Evolutionary conservation across 2,888 invertebrate species (phyloP).

Genomic region (Ormyrus rosae): DNA sequence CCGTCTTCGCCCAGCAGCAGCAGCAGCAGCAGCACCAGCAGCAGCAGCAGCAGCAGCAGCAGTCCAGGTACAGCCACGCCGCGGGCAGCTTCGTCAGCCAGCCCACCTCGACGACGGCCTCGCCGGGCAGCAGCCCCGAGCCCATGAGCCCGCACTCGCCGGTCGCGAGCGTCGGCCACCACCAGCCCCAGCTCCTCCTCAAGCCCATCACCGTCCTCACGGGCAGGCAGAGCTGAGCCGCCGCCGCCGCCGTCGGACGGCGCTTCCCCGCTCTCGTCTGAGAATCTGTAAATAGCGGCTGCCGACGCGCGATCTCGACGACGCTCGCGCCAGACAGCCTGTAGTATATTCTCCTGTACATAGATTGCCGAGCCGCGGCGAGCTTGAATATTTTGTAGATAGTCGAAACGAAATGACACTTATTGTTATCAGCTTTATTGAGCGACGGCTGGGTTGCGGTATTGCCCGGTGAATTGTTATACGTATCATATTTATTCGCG

Average conservation of each 20-base stretch:
- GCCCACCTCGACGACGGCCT: conserved; percentile 69
- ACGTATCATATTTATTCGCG: background rate
- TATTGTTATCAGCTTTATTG: conserved; percentile 43
- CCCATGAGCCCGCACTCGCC: conserved; percentile 76
- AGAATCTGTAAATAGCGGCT: background rate
- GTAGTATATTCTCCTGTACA: background rate
- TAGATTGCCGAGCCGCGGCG: background rate
- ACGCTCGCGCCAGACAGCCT: background rate
- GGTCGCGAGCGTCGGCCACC: conserved; percentile 75
- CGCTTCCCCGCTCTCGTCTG: background rate
- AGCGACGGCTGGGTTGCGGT: conserved; percentile 18
- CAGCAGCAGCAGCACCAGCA: conserved; percentile 49
- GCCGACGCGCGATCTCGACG: conserved; percentile 3
- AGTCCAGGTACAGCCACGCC: conserved; percentile 66
- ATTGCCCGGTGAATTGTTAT: conserved; percentile 35
- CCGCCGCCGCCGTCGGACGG: background rate
- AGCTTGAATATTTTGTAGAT: conserved; percentile 27
- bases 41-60: conserved; percentile 71
- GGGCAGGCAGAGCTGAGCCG: conserved; percentile 71
- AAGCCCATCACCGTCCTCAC: conserved; percentile 74
- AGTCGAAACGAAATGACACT: background rate
- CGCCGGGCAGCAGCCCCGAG: conserved; percentile 77
- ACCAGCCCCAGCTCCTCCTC: conserved; percentile 72
- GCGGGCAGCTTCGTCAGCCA: conserved; percentile 62
- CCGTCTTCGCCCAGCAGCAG: conserved; percentile 64